phyloP scores from a whole-genome alignment of 2,113 vertebrate species.

The Taurulus bubalis region DNA sequence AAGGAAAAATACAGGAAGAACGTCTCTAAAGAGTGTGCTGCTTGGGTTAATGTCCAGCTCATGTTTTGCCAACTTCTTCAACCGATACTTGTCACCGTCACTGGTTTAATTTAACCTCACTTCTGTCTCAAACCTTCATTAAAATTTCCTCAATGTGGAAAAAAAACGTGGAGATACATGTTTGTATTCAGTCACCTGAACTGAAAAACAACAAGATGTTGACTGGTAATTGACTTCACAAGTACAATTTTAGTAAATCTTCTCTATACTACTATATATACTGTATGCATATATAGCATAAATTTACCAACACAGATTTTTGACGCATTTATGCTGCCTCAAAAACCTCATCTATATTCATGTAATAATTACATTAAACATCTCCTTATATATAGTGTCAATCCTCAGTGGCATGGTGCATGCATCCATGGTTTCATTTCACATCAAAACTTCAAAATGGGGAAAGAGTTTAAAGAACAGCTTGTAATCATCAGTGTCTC shows the following conservation, averaged over 20 bases:
- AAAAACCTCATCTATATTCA: slow-evolving; percentile 57
- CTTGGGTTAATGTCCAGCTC: slow-evolving; percentile 60
- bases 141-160: slow-evolving; percentile 37
- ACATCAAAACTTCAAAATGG: slow-evolving; percentile 79
- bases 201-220: slow-evolving; percentile 46
- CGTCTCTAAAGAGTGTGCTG: slow-evolving; percentile 57
- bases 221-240: slow-evolving; percentile 40
- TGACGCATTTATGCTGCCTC: slow-evolving; percentile 62
- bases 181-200: slow-evolving; percentile 52
- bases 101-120: not conserved
- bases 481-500: slow-evolving; percentile 63
- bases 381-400: slow-evolving; percentile 67
- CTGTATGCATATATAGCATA: slow-evolving; percentile 77
- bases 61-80: slow-evolving; percentile 44
- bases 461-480: slow-evolving; percentile 60
- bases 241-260: slow-evolving; percentile 57
- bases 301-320: slow-evolving; percentile 70
- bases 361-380: slow-evolving; percentile 67
- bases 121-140: slow-evolving; percentile 62
- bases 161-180: slow-evolving; percentile 12
- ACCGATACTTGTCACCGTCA: slow-evolving; percentile 27
- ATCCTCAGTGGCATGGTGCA: slow-evolving; percentile 74
- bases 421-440: slow-evolving; percentile 82
- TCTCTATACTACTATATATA: slow-evolving; percentile 73
- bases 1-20: slow-evolving; percentile 59